Evolutionary conservation across 2,888 invertebrate genomes (phyloP), one percentile per base, ranked within the genome.

Genomic region (Quadroppia sp.): DNA sequence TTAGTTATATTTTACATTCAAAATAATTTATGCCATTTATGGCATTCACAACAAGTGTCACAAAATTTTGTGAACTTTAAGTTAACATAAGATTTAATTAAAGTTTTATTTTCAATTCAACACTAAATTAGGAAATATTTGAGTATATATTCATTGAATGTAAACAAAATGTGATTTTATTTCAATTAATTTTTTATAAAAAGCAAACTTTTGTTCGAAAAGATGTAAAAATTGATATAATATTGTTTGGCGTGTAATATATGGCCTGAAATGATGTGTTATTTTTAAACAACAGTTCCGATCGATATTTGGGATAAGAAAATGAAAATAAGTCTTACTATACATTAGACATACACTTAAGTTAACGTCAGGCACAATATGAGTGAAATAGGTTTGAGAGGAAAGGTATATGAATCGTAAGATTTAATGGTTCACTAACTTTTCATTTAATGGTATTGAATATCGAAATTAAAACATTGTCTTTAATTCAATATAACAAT

Each of bases 221-320:
- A 36, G 4, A 36, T 36, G 36, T 36, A 36, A 36, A 7, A 36
- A 36, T 36, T 36, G 36, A 7, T 36, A 7, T 36, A 9, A 36
- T 7, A 36, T 36, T 36, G 9, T 36, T 36, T 36, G 36, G 9
- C 15, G 11, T 45, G 15, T 45, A 2, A 45, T 45, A 45, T 13
- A 45, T 15, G 45, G 2, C 15, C 2, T 17, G 45, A 45, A 45
- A 45, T 45, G 17, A 53, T 28, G 53, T 53, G 23, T 53, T 53
- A 53, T 53, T 53, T 53, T 53, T 53, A 13, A 53, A 53, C 25
- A 28, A 17, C 45, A 45, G 15, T 45, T 9, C 7, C 20, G 53
- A 53, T 53, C 53, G 53, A 53, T 53, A 53, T 53, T 53, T 53
- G 28, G 53, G 53, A 53, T 53, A 28, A 53, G 53, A 53, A 53